Evolutionary conservation across 1,140 invertebrate genomes (phyloP), one percentile per base, ranked within the genome.

Genomic region (Zaprionus inermis): DNA sequence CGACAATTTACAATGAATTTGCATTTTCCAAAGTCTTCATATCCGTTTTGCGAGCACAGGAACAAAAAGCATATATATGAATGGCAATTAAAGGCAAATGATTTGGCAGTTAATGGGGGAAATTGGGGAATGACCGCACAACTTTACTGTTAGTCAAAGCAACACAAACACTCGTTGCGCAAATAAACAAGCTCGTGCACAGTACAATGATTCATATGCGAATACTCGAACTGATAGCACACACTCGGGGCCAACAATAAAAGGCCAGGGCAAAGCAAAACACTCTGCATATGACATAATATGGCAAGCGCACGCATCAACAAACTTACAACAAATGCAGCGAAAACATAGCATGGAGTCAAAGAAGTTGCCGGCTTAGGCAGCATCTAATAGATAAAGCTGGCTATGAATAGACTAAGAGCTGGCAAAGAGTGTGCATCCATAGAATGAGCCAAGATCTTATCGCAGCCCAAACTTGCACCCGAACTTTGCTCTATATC

Each of bases 261-360:
- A 89, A 71, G 80, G 84, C 84, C 79, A 80, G 70, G 74, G 73
- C 83, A 88, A 88, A 59, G 79, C 6, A 79, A 79, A 79, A 79
- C 82, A 83, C 83, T 79, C 79, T 88, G 83, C 79, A 80, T 89
- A 83, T 88, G 83, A 89, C 79, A 88, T 83, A 88, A 88, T n/a
- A 89, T 67, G 84, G 64, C 79, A 83, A 78, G 88, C 78, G 65
- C 84, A 83, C 76, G 77, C 83, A 88, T 44, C 60, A 38, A 51
- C 57, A 57, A 41, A 65, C 30, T 28, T 38, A 64, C 58, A 51
- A 18, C 51, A 56, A 63, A 38, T 20, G 54, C 36, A 52, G 46
- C 28, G 11, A 54, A 54, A 54, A 49, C 20, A 20, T 49, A 20
- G 38, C 16, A 41, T 41, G 38, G 38, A 41, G 38, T 41, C 38